Evolutionary conservation across 2,888 invertebrate species (phyloP).

Genomic region (Sturmia bella): DNA sequence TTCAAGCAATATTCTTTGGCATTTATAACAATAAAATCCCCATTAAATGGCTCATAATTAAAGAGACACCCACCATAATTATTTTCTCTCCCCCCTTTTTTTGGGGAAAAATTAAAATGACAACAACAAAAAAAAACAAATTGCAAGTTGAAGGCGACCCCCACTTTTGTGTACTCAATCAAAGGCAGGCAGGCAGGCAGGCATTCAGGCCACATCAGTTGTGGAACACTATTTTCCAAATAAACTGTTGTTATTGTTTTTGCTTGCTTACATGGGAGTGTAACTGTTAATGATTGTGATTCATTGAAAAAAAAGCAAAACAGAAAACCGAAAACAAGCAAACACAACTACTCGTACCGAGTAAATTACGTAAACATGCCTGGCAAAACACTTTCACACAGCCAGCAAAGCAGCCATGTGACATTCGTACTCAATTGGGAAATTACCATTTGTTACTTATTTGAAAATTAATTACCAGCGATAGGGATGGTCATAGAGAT

Average conservation of each 20-base stretch:
- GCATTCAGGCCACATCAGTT: no score
- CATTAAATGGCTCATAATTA: constrained; percentile 68
- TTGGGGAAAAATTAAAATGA: not conserved
- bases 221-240: constrained; percentile 9
- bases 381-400: constrained; percentile 49
- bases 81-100: constrained; percentile 52
- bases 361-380: no score
- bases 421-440: constrained; percentile 57
- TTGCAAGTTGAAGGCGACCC: constrained; percentile 52
- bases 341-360: no score
- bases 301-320: constrained; percentile 5
- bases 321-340: no score
- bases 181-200: constrained; percentile 14
- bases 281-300: not conserved
- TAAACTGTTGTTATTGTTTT: not conserved
- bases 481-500: constrained; percentile 16
- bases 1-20: constrained; percentile 52
- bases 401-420: constrained; percentile 44
- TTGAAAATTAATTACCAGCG: constrained; percentile 47
- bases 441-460: constrained; percentile 38
- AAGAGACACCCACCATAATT: constrained; percentile 67
- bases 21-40: constrained; percentile 58
- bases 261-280: constrained; percentile 2
- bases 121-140: constrained; percentile 58
- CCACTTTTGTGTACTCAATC: constrained; percentile 50